Conservation (phyloP, 2,797 vertebrate species). For the Pangasius mekongensis region DNA sequence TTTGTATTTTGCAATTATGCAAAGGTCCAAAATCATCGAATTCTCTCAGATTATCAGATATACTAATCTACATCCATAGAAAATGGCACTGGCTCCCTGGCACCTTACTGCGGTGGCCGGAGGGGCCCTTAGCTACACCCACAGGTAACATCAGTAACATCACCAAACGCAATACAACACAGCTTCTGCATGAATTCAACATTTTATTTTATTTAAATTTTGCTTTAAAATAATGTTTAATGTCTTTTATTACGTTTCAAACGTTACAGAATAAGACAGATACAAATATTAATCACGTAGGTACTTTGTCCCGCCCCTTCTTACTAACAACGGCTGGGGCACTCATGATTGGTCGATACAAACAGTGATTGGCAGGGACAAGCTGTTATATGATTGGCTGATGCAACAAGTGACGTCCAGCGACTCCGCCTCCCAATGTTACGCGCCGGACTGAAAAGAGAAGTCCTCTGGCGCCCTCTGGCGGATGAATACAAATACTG, state of each 20-base stretch:
- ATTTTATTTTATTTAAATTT: not conserved
- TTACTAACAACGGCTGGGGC: not conserved
- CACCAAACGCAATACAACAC: not conserved
- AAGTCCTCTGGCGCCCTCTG: slow-evolving; percentile 31
- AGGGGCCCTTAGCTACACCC: not conserved
- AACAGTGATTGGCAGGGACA: not conserved
- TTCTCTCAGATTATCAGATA: not conserved
- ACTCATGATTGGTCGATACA: not conserved
- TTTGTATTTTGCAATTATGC: no score
- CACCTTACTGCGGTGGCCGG: not conserved
- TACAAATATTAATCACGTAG: not conserved
- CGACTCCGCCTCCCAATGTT: no score
- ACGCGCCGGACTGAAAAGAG: no score
- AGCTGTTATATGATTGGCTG: not conserved
- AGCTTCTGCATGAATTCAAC: not conserved
- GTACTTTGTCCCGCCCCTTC: not conserved
- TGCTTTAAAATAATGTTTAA: not conserved
- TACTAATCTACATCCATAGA: not conserved
- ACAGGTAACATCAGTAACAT: not conserved
- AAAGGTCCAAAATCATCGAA: not conserved
- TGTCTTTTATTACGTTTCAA: not conserved
- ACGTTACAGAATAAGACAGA: not conserved
- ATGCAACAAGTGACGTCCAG: not conserved
- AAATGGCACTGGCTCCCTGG: not conserved
- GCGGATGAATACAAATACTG: not conserved